Conservation (phyloP, 2,113 vertebrate species). For the Euleptes europaea region DNA sequence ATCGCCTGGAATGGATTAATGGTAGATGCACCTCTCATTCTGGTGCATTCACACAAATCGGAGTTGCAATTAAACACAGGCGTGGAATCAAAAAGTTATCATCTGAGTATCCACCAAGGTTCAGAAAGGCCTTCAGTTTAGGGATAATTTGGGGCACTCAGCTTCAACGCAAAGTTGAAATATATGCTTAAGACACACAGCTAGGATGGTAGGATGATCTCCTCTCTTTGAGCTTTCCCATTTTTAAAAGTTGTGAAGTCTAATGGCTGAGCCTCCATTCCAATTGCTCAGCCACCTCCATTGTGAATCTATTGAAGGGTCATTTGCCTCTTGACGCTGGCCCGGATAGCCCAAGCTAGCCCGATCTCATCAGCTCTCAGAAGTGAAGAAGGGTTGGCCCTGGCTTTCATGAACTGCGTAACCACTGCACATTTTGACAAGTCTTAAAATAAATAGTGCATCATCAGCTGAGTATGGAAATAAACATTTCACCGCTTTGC, state of each 20-base stretch:
- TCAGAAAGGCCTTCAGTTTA: conserved; percentile 6
- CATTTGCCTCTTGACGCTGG: too few relatives aligned
- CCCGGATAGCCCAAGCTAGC: too few relatives aligned
- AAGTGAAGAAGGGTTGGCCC: neutral
- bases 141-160: neutral
- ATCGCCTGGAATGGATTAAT: neutral
- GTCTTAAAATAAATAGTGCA: conserved; percentile 57
- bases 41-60: neutral
- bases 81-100: neutral
- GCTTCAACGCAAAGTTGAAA: neutral
- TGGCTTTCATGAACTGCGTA: conserved; percentile 48
- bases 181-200: conserved; percentile 11
- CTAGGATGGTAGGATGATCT: conserved; percentile 29
- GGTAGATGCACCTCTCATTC: neutral
- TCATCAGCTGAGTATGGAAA: conserved; percentile 58
- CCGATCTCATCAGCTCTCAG: too few relatives aligned
- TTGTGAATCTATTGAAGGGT: too few relatives aligned
- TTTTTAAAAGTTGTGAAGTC: too few relatives aligned
- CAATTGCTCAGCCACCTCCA: too few relatives aligned
- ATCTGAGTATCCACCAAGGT: neutral
- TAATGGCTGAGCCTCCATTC: too few relatives aligned
- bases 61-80: neutral
- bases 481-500: conserved; percentile 40
- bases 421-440: conserved; percentile 39
- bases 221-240: too few relatives aligned